These are phyloP conservation scores for Mesocentrotus franciscanus DNA, from an alignment of 53 echinoderm and acorn worm genomes.

Conservation along the genomic window DNA sequence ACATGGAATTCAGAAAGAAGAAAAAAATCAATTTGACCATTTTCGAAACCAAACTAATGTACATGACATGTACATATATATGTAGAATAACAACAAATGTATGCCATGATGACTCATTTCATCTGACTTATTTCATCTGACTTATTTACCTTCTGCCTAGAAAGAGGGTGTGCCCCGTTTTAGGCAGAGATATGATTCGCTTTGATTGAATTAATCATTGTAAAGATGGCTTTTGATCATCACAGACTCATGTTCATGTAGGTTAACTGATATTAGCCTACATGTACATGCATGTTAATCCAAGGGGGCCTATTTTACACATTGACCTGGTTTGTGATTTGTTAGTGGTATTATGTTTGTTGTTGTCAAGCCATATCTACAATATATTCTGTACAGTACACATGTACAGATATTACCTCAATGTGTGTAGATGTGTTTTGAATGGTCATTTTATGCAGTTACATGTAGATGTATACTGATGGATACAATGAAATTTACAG, in stretches of 20 bases:
- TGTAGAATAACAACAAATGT: conserved; percentile 9
- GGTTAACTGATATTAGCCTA: conserved; percentile 1
- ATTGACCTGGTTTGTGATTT: not conserved
- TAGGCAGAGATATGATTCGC: conserved; percentile 19
- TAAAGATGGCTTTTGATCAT: not conserved
- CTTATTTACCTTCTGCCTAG: conserved; percentile 49
- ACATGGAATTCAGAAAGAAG: not conserved
- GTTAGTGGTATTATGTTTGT: not conserved
- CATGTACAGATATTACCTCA: not conserved
- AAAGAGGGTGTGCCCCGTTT: conserved; percentile 13
- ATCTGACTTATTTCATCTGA: conserved; percentile 29
- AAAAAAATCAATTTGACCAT: not conserved
- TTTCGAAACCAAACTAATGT: not conserved
- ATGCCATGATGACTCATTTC: conserved; percentile 31
- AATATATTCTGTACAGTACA: not conserved
- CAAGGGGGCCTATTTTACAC: not conserved
- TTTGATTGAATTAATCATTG: conserved; percentile 1
- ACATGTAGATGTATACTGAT: not conserved
- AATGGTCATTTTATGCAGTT: not conserved
- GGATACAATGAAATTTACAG: not conserved
- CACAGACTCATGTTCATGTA: not conserved
- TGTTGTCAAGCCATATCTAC: not conserved
- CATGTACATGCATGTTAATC: not conserved
- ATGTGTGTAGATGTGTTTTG: not conserved
- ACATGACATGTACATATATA: not conserved